Conservation (phyloP, 2,888 invertebrate species). For the Cryptus viduatorius region DNA sequence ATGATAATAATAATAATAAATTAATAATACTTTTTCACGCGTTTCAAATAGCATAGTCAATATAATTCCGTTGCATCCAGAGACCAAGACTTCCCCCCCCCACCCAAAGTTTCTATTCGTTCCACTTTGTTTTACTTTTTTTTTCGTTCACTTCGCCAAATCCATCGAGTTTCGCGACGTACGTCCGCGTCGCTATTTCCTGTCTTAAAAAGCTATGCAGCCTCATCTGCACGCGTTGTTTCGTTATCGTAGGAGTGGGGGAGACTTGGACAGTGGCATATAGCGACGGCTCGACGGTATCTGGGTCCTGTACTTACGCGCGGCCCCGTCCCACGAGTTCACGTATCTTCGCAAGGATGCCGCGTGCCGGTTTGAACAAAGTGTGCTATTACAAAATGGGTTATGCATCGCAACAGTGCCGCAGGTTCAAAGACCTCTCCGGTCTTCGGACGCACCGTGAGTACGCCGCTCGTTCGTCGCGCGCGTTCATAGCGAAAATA, state of each 20-base stretch:
- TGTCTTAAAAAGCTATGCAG: slow-evolving; percentile 25
- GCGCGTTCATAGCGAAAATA: slow-evolving; percentile 77
- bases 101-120: slow-evolving; percentile 46
- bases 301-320: slow-evolving; percentile 52
- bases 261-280: slow-evolving; percentile 5
- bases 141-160: slow-evolving; percentile 54
- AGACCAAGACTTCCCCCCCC: neutral
- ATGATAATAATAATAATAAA: too few relatives aligned
- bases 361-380: slow-evolving; percentile 82
- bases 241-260: neutral
- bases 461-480: slow-evolving; percentile 68
- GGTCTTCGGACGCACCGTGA: slow-evolving; percentile 37
- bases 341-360: slow-evolving; percentile 77
- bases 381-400: slow-evolving; percentile 85
- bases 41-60: neutral
- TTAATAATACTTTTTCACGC: neutral
- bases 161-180: slow-evolving; percentile 31
- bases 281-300: slow-evolving; percentile 7
- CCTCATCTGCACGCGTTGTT: slow-evolving; percentile 4
- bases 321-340: slow-evolving; percentile 10
- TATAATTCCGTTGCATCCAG: slow-evolving; percentile 29
- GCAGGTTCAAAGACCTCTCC: slow-evolving; percentile 81
- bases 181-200: slow-evolving; percentile 31
- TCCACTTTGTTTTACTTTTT: slow-evolving; percentile 48
- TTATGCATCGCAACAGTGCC: slow-evolving; percentile 84